Evolutionary conservation across 2,888 invertebrate genomes (phyloP).

Genomic region (Spatulosminthurus flaviceps): DNA sequence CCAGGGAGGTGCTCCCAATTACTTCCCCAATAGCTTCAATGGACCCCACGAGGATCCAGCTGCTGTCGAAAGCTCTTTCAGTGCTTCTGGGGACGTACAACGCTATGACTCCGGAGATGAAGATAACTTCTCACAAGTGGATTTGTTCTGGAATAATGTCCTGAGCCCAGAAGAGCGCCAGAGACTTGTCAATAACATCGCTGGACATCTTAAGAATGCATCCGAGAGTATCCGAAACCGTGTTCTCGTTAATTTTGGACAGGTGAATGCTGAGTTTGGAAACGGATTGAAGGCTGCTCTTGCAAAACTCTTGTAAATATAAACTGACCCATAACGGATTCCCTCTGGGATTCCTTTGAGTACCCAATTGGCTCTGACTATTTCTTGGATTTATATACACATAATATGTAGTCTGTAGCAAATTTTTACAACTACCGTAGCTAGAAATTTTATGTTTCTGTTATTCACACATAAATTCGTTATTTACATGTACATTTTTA

Average conservation of each 20-base stretch:
- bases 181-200: constrained; percentile 82
- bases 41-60: constrained; percentile 80
- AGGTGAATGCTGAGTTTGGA: constrained; percentile 83
- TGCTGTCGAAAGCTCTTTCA: constrained; percentile 73
- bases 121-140: constrained; percentile 89
- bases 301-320: background rate
- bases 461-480: too few species aligned
- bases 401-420: too few species aligned
- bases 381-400: too few species aligned
- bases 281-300: constrained; percentile 75
- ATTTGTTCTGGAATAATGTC: constrained; percentile 79
- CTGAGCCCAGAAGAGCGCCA: constrained; percentile 78
- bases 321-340: background rate
- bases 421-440: too few species aligned
- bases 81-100: constrained; percentile 76
- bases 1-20: constrained; percentile 90
- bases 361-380: too few species aligned
- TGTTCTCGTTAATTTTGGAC: constrained; percentile 82
- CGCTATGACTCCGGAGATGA: constrained; percentile 81
- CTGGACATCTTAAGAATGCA: constrained; percentile 76
- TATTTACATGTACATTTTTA: too few species aligned
- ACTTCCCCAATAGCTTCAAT: constrained; percentile 85
- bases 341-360: too few species aligned
- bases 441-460: too few species aligned
- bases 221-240: constrained; percentile 78